Evolutionary conservation across 2,888 invertebrate genomes (phyloP).

Genomic region (Sesamia inferens): DNA sequence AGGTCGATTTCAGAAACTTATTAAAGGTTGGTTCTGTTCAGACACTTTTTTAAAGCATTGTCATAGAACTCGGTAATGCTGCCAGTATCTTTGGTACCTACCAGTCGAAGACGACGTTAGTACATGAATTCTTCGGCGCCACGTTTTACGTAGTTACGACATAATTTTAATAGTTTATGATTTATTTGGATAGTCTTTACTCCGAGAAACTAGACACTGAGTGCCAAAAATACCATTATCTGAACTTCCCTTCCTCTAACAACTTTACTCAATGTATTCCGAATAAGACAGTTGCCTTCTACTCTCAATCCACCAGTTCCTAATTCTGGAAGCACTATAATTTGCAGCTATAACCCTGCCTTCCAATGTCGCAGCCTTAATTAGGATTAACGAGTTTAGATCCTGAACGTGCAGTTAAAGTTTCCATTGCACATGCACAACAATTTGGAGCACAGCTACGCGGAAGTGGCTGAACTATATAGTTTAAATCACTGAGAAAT

Average conservation of each 20-base stretch:
- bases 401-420: constrained; percentile 53
- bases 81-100: too few species aligned
- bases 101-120: too few species aligned
- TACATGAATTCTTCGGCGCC: too few species aligned
- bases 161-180: too few species aligned
- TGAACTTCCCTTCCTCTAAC: not conserved
- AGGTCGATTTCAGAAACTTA: too few species aligned
- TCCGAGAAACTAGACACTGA: not conserved
- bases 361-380: constrained; percentile 43
- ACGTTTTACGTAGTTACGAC: too few species aligned
- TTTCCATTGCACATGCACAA: constrained; percentile 55
- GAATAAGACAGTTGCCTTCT: constrained; percentile 6
- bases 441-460: constrained; percentile 49
- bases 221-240: not conserved
- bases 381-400: constrained; percentile 59
- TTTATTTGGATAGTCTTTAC: not conserved
- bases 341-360: constrained; percentile 35
- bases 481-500: constrained; percentile 53
- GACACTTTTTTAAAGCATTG: too few species aligned
- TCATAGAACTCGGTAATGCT: too few species aligned
- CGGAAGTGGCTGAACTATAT: constrained; percentile 52
- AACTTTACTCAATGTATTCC: not conserved
- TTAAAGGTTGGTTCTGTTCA: too few species aligned
- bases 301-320: not conserved
- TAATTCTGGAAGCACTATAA: constrained; percentile 30